These are phyloP conservation scores for Acrobasis suavella DNA, from an alignment of 2,888 invertebrate genomes.

Conservation along the genomic window DNA sequence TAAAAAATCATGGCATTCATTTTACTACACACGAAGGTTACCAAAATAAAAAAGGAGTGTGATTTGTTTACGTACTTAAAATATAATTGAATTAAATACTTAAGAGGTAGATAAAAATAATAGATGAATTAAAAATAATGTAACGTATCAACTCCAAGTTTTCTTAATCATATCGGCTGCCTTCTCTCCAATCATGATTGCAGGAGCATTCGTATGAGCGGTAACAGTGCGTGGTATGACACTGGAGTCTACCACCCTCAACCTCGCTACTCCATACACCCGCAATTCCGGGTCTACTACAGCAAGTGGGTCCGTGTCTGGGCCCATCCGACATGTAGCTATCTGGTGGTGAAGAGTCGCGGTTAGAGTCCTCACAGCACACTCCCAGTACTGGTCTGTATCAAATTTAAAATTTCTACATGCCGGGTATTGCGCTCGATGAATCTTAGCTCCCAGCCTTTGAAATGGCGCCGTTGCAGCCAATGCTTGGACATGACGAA, in stretches of 20 bases:
- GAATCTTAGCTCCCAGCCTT: slow-evolving; percentile 75
- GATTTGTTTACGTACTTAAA: neutral
- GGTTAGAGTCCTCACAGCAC: slow-evolving; percentile 83
- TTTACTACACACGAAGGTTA: no score
- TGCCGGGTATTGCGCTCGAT: slow-evolving; percentile 81
- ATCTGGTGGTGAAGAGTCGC: slow-evolving; percentile 85
- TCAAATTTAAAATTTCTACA: slow-evolving; percentile 78
- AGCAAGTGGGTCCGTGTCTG: slow-evolving; percentile 79
- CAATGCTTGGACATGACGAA: slow-evolving; percentile 76
- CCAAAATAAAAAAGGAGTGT: neutral
- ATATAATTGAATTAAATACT: neutral
- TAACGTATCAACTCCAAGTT: slow-evolving; percentile 53
- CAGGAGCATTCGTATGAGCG: slow-evolving; percentile 80
- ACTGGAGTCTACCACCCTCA: slow-evolving; percentile 80
- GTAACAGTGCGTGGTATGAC: slow-evolving; percentile 79
- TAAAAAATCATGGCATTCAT: no score
- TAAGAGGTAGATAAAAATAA: slow-evolving; percentile 14
- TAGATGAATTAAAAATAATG: neutral
- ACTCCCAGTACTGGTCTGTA: slow-evolving; percentile 85
- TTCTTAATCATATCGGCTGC: slow-evolving; percentile 80
- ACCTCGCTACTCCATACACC: slow-evolving; percentile 71
- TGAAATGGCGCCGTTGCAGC: slow-evolving; percentile 77
- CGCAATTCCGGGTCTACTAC: slow-evolving; percentile 84
- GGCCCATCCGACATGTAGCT: slow-evolving; percentile 86
- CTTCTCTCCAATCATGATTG: slow-evolving; percentile 82